Percentiles rank a stretch among this genome's conserved stretches.
Evolutionary conservation across 2,888 invertebrate species (phyloP).

Genomic region (Hirtodrosophila cameraria): DNA sequence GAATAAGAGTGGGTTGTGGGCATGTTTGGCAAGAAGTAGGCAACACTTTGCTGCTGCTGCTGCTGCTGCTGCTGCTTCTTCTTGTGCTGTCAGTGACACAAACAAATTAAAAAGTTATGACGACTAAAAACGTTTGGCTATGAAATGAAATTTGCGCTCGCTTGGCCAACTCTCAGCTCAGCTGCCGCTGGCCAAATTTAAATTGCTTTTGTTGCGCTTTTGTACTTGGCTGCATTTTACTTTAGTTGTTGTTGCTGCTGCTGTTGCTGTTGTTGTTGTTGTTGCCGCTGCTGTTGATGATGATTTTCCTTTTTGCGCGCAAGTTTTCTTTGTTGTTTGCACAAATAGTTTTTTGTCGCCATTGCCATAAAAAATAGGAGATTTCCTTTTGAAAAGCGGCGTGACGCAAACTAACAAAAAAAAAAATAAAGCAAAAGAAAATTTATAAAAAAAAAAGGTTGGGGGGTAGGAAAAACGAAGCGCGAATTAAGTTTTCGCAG

Average conservation of each 20-base stretch:
- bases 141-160: conserved; percentile 64
- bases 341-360: conserved; percentile 77
- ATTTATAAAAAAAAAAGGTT: conserved; percentile 24
- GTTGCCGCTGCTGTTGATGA: conserved; percentile 56
- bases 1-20: too few species aligned
- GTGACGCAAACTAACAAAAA: conserved; percentile 33
- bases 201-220: conserved; percentile 80
- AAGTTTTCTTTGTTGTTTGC: conserved; percentile 78
- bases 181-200: conserved; percentile 71
- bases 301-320: conserved; percentile 70
- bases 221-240: conserved; percentile 58
- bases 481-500: conserved; percentile 69
- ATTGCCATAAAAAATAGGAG: conserved; percentile 64
- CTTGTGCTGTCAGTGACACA: too few species aligned
- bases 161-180: conserved; percentile 53
- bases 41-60: conserved; percentile 48
- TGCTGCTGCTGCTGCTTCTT: conserved; percentile 64
- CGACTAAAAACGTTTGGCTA: conserved; percentile 63
- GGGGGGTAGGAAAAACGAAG: conserved; percentile 7
- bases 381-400: conserved; percentile 68
- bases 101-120: conserved; percentile 79
- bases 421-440: conserved; percentile 11
- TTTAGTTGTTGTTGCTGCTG: conserved; percentile 12
- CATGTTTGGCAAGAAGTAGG: conserved; percentile 3
- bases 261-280: conserved; percentile 19